Evolutionary conservation across 2,888 invertebrate species (phyloP), one percentile per base, ranked within the genome.

Genomic region (Chalcosyrphus nemorum): DNA sequence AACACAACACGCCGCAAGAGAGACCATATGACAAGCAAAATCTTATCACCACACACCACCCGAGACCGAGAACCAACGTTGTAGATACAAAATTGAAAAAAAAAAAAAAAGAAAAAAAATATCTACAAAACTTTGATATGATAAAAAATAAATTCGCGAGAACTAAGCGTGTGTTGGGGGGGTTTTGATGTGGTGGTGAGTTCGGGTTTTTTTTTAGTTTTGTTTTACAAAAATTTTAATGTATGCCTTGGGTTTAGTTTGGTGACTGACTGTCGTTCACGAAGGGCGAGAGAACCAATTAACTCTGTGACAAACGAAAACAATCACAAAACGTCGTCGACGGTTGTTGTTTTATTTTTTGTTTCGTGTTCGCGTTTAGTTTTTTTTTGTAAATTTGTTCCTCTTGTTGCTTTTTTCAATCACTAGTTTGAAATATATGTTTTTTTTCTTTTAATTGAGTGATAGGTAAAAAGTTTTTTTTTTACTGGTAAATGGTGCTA

Each of bases 71-170:
- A 72, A 61, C 50, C 63, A 71, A 47, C 54, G 70, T 66, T 66
- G 54, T 35, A 50, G 21, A 54, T 68, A 56, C 17, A 56, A 56
- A 29, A 54, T 7, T 2, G 17, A 52, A 52, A 52, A 35, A 13
- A 61, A 71, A 76, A 50, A 77, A 45, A 35, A 13, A 61, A 71
- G 70, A 50, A 77, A 45, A 72, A 71, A 68, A 61, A 61, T 56
- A 54, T 78, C 72, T 72, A 72, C 66, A 61, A 68, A 38, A 52
- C 9, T n/a, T 38, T 41, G 66, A 50, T 76, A 61, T 84, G 78
- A 74, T 84, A 74, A 78, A 78, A 65, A 66, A 52, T 82, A 65
- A 66, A 52, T 82, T 82, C 66, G 82, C 82, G 77, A 78, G 74
- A 68, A 66, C 59, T 66, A 61, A 71, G 65, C 45, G n/a, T 61